Evolutionary conservation across 2,113 vertebrate species (phyloP), one percentile per base, ranked within the genome.

Genomic region (Aldabrachelys gigantea): DNA sequence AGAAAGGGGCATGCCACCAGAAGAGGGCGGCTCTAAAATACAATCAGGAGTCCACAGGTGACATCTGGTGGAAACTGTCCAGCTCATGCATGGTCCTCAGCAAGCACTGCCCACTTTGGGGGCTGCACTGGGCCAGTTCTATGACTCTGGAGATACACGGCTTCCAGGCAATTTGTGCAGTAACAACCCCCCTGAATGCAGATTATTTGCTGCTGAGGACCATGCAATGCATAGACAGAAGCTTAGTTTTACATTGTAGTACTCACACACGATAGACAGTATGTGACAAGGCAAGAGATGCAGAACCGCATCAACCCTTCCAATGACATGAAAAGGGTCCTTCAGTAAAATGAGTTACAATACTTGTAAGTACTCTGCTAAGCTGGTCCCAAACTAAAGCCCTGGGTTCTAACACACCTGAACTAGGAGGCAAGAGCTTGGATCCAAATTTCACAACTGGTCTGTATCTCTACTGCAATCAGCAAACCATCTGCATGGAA

Each of bases 211-310:
- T 10, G 84, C 59, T 27, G 31, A 6, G 84, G 21, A 0, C 44
- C 24, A 83, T n/a, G 17, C 2, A 53, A 82, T 84, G 4, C 6
- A 49, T 0, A 4, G 2, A 54, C 31, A 82, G 76, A 76, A 90
- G 54, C 54, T 91, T 4, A 22, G 88, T 91, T 91, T 92, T 80
- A 50, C 47, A 57, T 90, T 94, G 14, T 91, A 94, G 52, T 78
- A 44, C 87, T 94, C 87, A 9, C 12, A 3, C 38, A 84, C 2
- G 78, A 82, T 56, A 89, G 56, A 52, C 89, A 56, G 78, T 85
- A 79, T 95, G 94, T 91, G 94, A 94, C 65, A 65, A 96, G 90
- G 94, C 94, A 96, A 87, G 62, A 69, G 69, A 84, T 89, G 10
- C 10, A 85, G 86, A 95, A 24, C 41, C 82, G 80, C 85, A 94